Base-by-base conservation (phyloP, 2,888 invertebrate species). In the Eupithecia subumbrata region DNA sequence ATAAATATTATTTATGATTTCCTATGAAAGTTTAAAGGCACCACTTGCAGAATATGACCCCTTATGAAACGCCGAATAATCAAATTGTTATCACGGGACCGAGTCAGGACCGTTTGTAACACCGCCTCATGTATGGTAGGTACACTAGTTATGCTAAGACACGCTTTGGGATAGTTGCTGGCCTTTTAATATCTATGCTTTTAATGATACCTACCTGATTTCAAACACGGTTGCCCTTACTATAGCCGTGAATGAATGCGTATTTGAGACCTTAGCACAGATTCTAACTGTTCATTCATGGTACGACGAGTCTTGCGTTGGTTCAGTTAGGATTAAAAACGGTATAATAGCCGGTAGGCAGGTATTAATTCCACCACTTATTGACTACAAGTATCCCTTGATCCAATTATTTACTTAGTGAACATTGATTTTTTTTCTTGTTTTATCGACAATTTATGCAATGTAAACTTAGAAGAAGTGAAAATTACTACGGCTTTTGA, bases 11-110 rank as follows among this genome's bases (percentile, higher is more conserved):
- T 11, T 56, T 11, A 56, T 56, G n/a, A 11, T 56, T 56, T 56
- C 11, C 22, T 22, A 22, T 22, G 12, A 25, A 25, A 25, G 5
- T 60, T 25, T 14, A 14, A 60, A 56, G 56, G 22, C 22, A 1
- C 3, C 18, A n/a, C 25, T 25, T 25, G 60, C 40, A 75, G 60
- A 71, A 71, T 73, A 73, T n/a, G 40, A 34, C 7, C 68, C 43
- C 3, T 60, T 60, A 18, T n/a, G 56, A 25, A 83, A 68, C 78
- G 85, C 83, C 81, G 86, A 87, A 86, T 90, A 90, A 90, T 91
- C 88, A 90, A 90, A 89, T 87, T 89, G 88, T 91, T 91, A 91
- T 90, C 89, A 88, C 79, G 79, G 82, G 79, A 80, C 82, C 84
- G 88, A 84, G 87, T 85, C 86, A 84, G 84, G 77, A 78, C 81